Conservation (phyloP, 2,113 vertebrate genomes). For the Platichthys flesus region DNA sequence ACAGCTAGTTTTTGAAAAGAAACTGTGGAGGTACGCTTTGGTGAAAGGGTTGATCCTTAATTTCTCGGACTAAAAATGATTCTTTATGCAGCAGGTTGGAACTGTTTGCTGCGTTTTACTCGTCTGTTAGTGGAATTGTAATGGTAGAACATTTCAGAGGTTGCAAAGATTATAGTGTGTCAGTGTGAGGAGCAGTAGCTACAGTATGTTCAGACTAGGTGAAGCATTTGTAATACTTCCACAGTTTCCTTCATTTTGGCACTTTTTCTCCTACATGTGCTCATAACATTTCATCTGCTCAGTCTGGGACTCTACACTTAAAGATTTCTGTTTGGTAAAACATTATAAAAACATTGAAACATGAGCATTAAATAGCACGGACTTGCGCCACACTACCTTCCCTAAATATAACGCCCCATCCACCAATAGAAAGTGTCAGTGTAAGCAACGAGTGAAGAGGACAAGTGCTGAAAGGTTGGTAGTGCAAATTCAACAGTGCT, state of each 20-base stretch:
- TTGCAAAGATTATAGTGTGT: neutral
- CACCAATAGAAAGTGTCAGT: neutral
- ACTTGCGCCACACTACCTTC: neutral
- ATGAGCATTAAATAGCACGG: neutral
- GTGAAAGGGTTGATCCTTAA: neutral
- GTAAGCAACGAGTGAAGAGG: neutral
- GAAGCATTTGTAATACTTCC: conserved; percentile 37
- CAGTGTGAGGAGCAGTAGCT: neutral
- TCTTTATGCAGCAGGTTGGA: neutral
- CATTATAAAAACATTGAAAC: conserved; percentile 28
- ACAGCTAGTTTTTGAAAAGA: conserved; percentile 61
- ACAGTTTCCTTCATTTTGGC: conserved; percentile 78
- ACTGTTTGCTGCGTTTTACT: neutral
- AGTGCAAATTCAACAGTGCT: conserved; percentile 58
- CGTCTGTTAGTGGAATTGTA: neutral
- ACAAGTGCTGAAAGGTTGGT: conserved; percentile 27
- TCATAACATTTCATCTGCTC: conserved; percentile 14
- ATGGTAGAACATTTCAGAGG: neutral
- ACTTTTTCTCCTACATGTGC: conserved; percentile 65
- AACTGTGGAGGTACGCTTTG: conserved; percentile 59
- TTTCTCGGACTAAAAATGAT: neutral
- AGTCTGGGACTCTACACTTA: conserved; percentile 37
- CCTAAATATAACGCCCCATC: neutral
- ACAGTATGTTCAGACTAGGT: neutral
- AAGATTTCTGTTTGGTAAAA: conserved; percentile 12